These are phyloP conservation scores for Calliopsis andreniformis DNA, from an alignment of 1,140 invertebrate genomes.

Conservation along the genomic window DNA sequence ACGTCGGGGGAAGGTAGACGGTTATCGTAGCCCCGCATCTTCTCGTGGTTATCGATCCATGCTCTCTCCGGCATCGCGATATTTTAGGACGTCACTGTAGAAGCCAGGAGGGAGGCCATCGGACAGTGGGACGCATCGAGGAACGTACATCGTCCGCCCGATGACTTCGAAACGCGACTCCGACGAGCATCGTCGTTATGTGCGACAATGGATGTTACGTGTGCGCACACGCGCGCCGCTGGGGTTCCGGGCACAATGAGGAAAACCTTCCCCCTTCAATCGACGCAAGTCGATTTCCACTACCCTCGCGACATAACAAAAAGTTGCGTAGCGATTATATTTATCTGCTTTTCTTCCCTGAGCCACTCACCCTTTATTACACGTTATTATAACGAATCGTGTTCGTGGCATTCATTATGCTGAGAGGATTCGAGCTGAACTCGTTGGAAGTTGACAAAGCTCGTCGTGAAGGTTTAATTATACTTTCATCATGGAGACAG, in stretches of 20 bases:
- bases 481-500: too few species aligned
- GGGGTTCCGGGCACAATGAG: slow-evolving; percentile 13
- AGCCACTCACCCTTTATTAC: too few species aligned
- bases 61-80: slow-evolving; percentile 43
- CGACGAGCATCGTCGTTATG: slow-evolving; percentile 58
- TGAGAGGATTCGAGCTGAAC: too few species aligned
- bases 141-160: slow-evolving; percentile 41
- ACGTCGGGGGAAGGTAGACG: slow-evolving; percentile 28
- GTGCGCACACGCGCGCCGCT: slow-evolving; percentile 37
- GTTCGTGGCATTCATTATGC: too few species aligned
- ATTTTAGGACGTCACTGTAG: slow-evolving; percentile 65
- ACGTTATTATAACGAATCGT: too few species aligned
- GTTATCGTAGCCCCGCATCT: slow-evolving; percentile 65
- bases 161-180: slow-evolving; percentile 52
- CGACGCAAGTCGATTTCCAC: slow-evolving; percentile 12
- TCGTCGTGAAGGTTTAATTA: too few species aligned
- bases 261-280: background rate
- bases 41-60: slow-evolving; percentile 60
- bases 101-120: slow-evolving; percentile 49
- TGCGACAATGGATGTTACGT: slow-evolving; percentile 58
- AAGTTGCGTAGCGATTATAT: too few species aligned
- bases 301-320: too few species aligned
- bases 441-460: too few species aligned
- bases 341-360: too few species aligned
- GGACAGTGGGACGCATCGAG: slow-evolving; percentile 23